phyloP scores from a whole-genome alignment of 37 sponge, comb jelly and placozoan species.

The Halichondria panicea region DNA sequence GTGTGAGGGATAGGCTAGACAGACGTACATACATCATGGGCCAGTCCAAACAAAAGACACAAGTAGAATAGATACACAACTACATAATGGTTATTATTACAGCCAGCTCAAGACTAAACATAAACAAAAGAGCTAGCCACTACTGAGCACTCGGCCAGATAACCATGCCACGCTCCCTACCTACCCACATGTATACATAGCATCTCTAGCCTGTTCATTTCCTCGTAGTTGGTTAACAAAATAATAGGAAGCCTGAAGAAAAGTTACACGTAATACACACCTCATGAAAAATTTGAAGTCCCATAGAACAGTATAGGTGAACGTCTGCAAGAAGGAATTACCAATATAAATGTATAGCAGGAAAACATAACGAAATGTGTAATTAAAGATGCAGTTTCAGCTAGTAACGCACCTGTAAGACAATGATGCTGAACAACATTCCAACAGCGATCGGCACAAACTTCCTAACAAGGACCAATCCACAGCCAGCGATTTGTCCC shows the following conservation, averaged over 20 bases:
- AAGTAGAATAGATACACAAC: background rate
- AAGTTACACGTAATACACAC: too few relatives aligned
- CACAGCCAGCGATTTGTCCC: slow-evolving; percentile 77
- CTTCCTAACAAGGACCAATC: slow-evolving; percentile 74
- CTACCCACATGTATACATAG: background rate
- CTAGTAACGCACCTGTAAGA: slow-evolving; percentile 66
- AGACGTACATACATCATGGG: background rate
- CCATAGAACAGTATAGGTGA: slow-evolving; percentile 91
- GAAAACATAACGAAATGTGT: background rate
- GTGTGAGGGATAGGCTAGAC: background rate
- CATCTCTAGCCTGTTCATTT: background rate
- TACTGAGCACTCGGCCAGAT: background rate
- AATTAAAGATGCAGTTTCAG: background rate
- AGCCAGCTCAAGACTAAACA: background rate
- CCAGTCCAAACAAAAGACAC: background rate
- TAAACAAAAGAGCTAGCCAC: background rate
- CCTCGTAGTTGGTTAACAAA: background rate
- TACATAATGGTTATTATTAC: background rate
- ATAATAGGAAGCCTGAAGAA: too few relatives aligned
- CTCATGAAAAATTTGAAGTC: slow-evolving; percentile 91
- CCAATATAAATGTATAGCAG: background rate
- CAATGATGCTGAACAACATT: slow-evolving; percentile 81
- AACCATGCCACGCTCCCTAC: background rate
- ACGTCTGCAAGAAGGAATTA: slow-evolving; percentile 58
- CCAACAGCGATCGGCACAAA: slow-evolving; percentile 82